These are phyloP conservation scores for Halocynthia roretzi DNA, from an alignment of 23 tunicate genomes.

Conservation along the genomic window DNA sequence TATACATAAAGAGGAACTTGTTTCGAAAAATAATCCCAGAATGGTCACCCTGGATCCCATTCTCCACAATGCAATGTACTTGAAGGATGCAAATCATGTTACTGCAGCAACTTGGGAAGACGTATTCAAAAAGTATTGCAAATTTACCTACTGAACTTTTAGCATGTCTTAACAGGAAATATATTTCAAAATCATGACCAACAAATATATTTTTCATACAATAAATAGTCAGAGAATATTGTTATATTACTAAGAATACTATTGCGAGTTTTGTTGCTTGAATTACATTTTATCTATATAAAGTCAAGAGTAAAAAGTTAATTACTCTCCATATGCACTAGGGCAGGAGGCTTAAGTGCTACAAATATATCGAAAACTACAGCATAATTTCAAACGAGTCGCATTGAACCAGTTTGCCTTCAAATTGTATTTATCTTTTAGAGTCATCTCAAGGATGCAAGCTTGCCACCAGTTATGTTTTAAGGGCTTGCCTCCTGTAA, in stretches of 20 bases:
- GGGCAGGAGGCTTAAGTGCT: too few species aligned
- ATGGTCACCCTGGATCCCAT: conserved; percentile 77
- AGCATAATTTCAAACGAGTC: not conserved
- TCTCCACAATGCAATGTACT: conserved; percentile 53
- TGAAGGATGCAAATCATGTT: conserved; percentile 38
- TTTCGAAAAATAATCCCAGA: conserved; percentile 4
- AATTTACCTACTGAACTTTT: not conserved
- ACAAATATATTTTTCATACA: not conserved
- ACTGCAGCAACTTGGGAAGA: conserved; percentile 61
- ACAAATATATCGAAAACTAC: not conserved
- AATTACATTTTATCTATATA: too few species aligned
- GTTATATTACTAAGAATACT: not conserved
- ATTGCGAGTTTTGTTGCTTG: too few species aligned
- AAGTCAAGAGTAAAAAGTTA: too few species aligned
- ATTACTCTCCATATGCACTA: too few species aligned
- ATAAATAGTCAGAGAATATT: too few species aligned
- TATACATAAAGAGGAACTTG: conserved; percentile 42
- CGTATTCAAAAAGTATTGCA: conserved; percentile 39
- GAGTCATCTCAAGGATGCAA: conserved; percentile 50
- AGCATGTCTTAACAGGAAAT: not conserved
- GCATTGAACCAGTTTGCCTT: not conserved
- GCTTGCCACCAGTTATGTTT: conserved; percentile 60
- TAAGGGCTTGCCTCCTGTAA: conserved; percentile 54
- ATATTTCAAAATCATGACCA: not conserved
- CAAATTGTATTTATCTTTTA: conserved; percentile 1